phyloP scores from a whole-genome alignment of 2,113 vertebrate genomes.

The Nycticryphes semicollaris region DNA sequence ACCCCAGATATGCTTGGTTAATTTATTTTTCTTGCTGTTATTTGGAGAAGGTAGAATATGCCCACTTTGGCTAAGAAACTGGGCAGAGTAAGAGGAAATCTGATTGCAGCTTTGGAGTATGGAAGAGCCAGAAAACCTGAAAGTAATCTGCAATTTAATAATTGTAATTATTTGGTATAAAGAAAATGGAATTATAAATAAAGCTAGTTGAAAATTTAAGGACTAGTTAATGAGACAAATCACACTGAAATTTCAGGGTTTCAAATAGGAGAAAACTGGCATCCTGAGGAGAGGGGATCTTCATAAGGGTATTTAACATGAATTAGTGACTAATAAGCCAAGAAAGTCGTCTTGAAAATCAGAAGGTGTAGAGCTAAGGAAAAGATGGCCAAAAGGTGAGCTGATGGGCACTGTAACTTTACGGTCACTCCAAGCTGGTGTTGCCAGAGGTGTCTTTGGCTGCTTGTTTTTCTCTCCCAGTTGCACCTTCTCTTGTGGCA shows the following conservation, averaged over 20 bases:
- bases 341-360: background rate
- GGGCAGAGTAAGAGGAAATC: background rate
- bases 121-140: background rate
- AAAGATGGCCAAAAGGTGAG: background rate
- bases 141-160: background rate
- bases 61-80: background rate
- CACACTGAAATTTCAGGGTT: background rate
- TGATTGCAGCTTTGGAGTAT: background rate
- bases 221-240: background rate
- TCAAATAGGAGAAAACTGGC: background rate
- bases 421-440: background rate
- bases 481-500: background rate
- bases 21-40: background rate
- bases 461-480: background rate
- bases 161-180: background rate
- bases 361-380: background rate
- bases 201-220: background rate
- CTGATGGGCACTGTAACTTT: accelerated
- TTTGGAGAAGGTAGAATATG: background rate
- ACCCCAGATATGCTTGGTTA: background rate
- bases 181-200: background rate
- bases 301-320: background rate
- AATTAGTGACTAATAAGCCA: background rate
- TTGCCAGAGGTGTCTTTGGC: background rate
- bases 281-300: background rate